Conservation (phyloP, 2,113 vertebrate genomes). For the Chaenocephalus aceratus region DNA sequence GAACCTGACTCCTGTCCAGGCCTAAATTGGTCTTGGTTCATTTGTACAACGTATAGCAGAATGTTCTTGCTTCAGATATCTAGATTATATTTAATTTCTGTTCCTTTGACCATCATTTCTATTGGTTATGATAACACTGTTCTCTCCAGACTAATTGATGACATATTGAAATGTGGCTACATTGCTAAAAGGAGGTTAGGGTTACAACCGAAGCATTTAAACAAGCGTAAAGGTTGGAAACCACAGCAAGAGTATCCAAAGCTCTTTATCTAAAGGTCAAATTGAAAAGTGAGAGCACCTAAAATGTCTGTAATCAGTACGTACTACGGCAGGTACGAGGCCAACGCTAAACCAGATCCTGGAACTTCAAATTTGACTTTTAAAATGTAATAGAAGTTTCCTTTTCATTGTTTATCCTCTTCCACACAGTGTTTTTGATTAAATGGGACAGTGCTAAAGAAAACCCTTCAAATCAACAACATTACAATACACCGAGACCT, state of each 20-base stretch:
- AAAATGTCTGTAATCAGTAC: background rate
- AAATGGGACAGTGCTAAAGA: background rate
- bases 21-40: slow-evolving; percentile 9
- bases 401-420: background rate
- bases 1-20: slow-evolving; percentile 30
- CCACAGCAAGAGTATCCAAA: background rate
- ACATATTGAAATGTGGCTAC: background rate
- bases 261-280: background rate
- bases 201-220: no score
- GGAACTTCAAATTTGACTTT: background rate
- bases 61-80: background rate
- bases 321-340: background rate
- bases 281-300: background rate
- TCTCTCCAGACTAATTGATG: background rate
- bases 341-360: background rate
- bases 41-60: background rate
- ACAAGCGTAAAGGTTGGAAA: background rate
- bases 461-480: background rate
- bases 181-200: no score
- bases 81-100: slow-evolving; percentile 10
- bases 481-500: no score
- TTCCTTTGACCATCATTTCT: background rate
- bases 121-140: background rate
- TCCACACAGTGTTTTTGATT: no score
- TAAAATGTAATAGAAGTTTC: background rate